phyloP scores from a whole-genome alignment of 2,888 invertebrate genomes.

The Agrotis clavis region DNA sequence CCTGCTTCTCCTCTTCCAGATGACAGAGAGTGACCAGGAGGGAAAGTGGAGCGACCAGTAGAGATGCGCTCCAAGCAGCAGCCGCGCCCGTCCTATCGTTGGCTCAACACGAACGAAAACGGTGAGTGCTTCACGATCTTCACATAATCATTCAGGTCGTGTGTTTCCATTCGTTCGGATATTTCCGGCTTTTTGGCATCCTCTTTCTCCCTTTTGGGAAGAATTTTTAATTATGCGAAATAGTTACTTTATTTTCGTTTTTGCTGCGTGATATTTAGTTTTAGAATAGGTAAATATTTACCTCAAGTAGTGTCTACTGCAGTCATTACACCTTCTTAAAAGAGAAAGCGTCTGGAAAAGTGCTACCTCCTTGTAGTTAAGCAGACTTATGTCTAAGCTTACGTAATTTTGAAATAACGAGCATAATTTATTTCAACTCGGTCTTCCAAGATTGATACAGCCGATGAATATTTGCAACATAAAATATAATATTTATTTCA shows the following conservation, averaged over 20 bases:
- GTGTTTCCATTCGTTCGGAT: too few relatives aligned
- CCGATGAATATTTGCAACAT: not conserved
- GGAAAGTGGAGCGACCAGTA: slow-evolving; percentile 82
- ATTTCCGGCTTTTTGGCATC: too few relatives aligned
- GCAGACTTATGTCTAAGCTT: not conserved
- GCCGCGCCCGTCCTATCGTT: slow-evolving; percentile 93
- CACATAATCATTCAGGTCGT: too few relatives aligned
- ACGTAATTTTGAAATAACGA: not conserved
- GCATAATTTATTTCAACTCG: not conserved
- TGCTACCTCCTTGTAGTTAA: not conserved
- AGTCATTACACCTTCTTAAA: too few relatives aligned
- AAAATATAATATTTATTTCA: slow-evolving; percentile 13
- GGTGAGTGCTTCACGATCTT: slow-evolving; percentile 78
- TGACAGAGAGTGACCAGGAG: slow-evolving; percentile 78
- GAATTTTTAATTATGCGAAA: too few relatives aligned
- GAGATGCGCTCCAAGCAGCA: slow-evolving; percentile 94
- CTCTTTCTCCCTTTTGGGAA: too few relatives aligned
- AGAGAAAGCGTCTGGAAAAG: not conserved
- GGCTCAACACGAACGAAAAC: slow-evolving; percentile 93
- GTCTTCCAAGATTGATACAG: not conserved
- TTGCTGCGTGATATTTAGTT: too few relatives aligned
- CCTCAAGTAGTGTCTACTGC: too few relatives aligned
- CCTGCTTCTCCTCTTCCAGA: slow-evolving; percentile 72
- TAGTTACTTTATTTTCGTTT: too few relatives aligned
- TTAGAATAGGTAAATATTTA: too few relatives aligned